phyloP scores from a whole-genome alignment of 2,888 invertebrate genomes.

The Acleris sparsana region DNA sequence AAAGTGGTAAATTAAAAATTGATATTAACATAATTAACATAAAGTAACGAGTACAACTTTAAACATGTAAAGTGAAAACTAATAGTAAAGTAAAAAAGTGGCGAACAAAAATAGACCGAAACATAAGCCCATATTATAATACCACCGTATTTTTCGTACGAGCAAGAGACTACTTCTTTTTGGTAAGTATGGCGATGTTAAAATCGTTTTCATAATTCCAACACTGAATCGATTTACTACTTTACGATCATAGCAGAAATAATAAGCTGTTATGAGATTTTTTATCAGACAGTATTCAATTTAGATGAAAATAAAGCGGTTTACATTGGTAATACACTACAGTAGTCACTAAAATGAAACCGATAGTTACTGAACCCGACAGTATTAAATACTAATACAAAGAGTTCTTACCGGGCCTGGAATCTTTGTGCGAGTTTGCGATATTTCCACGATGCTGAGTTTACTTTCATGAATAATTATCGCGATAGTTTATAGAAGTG shows the following conservation, averaged over 20 bases:
- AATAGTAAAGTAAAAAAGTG: not conserved
- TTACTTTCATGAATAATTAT: no score
- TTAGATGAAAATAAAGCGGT: no score
- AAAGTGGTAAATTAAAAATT: no score
- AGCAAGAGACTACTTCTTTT: conserved; percentile 9
- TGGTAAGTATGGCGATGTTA: conserved; percentile 17
- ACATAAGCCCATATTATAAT: not conserved
- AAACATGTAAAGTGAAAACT: not conserved
- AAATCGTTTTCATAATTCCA: conserved; percentile 18
- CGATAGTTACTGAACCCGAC: not conserved
- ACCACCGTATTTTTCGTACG: conserved; percentile 35
- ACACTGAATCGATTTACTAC: conserved; percentile 28
- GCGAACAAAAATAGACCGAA: not conserved
- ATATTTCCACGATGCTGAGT: no score
- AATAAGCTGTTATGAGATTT: not conserved
- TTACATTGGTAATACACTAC: no score
- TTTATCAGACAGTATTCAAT: no score
- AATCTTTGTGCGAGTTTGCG: no score
- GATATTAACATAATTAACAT: no score
- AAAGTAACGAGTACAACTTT: no score
- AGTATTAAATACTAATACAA: not conserved
- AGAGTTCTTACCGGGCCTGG: not conserved
- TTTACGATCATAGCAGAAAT: conserved; percentile 8
- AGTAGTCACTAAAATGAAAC: no score
- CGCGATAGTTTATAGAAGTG: not conserved